Evolutionary conservation across 2,888 invertebrate genomes (phyloP), one percentile per base, ranked within the genome.

Genomic region (Argyresthia albistria): DNA sequence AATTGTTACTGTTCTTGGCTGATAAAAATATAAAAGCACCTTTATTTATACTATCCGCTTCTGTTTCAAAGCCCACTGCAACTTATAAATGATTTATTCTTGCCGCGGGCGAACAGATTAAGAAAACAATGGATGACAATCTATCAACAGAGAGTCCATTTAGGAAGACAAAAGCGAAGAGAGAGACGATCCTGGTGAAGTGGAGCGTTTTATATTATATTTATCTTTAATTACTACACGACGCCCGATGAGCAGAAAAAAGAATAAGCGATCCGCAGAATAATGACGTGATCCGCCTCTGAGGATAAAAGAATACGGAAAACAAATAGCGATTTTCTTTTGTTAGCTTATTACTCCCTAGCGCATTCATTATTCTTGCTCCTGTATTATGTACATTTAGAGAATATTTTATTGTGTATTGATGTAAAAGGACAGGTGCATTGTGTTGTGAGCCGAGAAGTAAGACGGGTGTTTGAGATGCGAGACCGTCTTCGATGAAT

Each of bases 141-240:
- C 77, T 80, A 80, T 83, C 76, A 77, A 76, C 72, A 79, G 63
- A 68, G 75, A 68, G 76, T 75, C 74, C 74, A 81, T 81, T 78
- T 72, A 60, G 66, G 67, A 80, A 79, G 84, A 78, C 81, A 84
- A 79, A 76, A 77, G 69, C 59, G 61, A 67, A 69, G 64, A 69
- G 69, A 63, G 69, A 69, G 67, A 69, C 64, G 70, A 71, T 70
- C 65, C 61, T 55, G 58, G 73, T 67, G 74, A 78, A 84, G 76
- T 77, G 80, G 65, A 81, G 70, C 81, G 73, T 77, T 84, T 82
- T 79, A 78, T 87, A 80, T 82, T 79, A 80, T 86, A 83, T 87
- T 86, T 86, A 86, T 82, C 80, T 87, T 87, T 86, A 84, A 86
- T 87, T 84, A 84, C 73, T 76, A 83, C 83, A 83, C 73, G 69